A percentile compares a stretch with the other conserved stretches of the same genome.
phyloP scores from a whole-genome alignment of 2,888 invertebrate genomes.

The Chaetoderma sp. region DNA sequence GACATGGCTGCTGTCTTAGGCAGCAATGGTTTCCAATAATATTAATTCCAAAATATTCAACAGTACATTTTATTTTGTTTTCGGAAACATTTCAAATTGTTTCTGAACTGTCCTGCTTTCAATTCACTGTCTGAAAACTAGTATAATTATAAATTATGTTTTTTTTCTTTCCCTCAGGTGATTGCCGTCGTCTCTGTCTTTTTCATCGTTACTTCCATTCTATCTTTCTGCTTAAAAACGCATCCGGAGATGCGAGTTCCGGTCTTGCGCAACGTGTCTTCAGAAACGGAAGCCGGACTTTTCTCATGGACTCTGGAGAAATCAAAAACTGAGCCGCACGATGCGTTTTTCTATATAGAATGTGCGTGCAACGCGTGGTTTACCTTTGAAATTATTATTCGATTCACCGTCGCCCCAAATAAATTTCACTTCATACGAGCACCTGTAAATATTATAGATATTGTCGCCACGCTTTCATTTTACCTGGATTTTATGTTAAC shows the following conservation, averaged over 20 bases:
- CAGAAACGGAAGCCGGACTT: constrained; percentile 48
- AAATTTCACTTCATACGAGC: constrained; percentile 90
- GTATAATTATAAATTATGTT: too few relatives aligned
- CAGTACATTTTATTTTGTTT: too few relatives aligned
- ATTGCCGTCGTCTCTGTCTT: constrained; percentile 93
- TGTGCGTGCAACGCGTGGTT: constrained; percentile 95
- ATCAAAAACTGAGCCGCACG: constrained; percentile 92
- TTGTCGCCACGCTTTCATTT: constrained; percentile 92
- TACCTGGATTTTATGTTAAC: constrained; percentile 73
- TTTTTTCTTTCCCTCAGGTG: constrained; percentile 77
- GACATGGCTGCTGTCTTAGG: too few relatives aligned
- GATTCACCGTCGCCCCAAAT: constrained; percentile 89
- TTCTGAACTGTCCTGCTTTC: too few relatives aligned
- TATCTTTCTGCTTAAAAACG: constrained; percentile 96
- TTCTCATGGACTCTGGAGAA: constrained; percentile 83
- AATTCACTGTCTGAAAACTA: too few relatives aligned
- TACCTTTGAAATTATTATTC: constrained; percentile 89
- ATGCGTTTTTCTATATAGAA: constrained; percentile 92
- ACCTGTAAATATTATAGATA: constrained; percentile 94
- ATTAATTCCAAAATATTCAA: too few relatives aligned
- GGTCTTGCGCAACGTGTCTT: constrained; percentile 62
- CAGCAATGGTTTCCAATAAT: too few relatives aligned
- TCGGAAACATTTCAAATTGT: too few relatives aligned
- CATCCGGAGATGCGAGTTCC: constrained; percentile 79
- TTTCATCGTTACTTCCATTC: constrained; percentile 95